These are phyloP conservation scores for Poeciliopsis occidentalis DNA, from an alignment of 2,113 vertebrate genomes.

Conservation along the genomic window DNA sequence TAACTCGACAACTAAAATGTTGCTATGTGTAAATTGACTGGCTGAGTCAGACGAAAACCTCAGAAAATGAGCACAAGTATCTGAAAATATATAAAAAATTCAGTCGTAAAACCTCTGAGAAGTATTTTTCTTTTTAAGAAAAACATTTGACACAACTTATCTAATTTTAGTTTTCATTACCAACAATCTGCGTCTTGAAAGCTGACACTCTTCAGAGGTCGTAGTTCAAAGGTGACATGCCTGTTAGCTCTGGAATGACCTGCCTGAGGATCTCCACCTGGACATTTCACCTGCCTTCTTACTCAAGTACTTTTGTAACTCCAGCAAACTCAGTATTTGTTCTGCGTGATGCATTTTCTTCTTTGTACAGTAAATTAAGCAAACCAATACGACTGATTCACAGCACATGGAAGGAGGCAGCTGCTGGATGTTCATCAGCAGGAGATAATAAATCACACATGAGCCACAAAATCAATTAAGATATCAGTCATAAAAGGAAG, in stretches of 20 bases:
- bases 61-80: too few relatives aligned
- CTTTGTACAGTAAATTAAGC: not conserved
- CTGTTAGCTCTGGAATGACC: conserved; percentile 16
- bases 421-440: conserved; percentile 38
- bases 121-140: too few relatives aligned
- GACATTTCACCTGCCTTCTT: not conserved
- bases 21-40: too few relatives aligned
- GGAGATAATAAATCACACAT: conserved; percentile 10
- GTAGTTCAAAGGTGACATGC: conserved; percentile 24
- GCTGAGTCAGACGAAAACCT: too few relatives aligned
- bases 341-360: not conserved
- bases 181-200: conserved; percentile 4
- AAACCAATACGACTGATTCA: conserved; percentile 11
- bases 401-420: conserved; percentile 16
- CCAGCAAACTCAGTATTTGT: not conserved
- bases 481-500: too few relatives aligned
- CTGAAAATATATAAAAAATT: too few relatives aligned
- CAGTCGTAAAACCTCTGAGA: too few relatives aligned
- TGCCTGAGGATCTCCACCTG: conserved; percentile 28
- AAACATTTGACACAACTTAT: not conserved
- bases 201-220: conserved; percentile 12
- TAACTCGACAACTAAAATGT: not conserved
- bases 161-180: not conserved
- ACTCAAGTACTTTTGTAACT: not conserved
- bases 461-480: not conserved